Base-by-base conservation (phyloP, 2,888 invertebrate genomes). In the Spodoptera picta region DNA sequence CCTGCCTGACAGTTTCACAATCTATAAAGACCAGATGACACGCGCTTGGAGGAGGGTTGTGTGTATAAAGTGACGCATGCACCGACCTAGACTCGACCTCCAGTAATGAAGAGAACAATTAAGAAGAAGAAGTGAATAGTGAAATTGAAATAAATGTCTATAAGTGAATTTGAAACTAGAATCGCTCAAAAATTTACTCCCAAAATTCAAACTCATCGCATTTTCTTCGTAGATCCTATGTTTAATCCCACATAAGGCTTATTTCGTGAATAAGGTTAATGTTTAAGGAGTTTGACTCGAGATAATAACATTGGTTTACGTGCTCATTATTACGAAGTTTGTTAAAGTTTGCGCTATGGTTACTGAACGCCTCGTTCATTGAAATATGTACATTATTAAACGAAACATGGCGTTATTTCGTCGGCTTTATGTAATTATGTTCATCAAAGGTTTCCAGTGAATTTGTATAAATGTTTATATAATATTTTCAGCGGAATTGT, bases 231-330 rank as follows among this genome's bases (percentile, higher is more conserved):
- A 50, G 4, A 24, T 5, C 10, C 10, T 2, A 9, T 24, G 43
- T 27, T 64, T 42, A 9, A 24, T 10, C 14, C 47, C 44, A 36
- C 31, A 50, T 36, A 53, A 31, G 46, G 31, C 23, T 49, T 9
- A 53, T 52, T 57, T 44, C 41, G 24, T 42, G 41, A 56, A 56
- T 44, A 36, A 45, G 44, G 60, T 66, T 55, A 62, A 19, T 56
- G 48, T 53, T 23, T 27, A 49, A 50, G 41, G 55, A 72, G 55
- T 67, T 52, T 45, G 55, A 58, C 64, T 68, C 46, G n/a, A 59
- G 59, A 76, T 74, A 71, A 70, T 63, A 72, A 69, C 62, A 62
- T 71, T 24, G 63, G 63, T 67, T 66, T 63, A 71, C 56, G 61
- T 61, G 68, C 57, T 59, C 69, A 68, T 77, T 68, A 71, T 71